Base-by-base conservation (phyloP, 2,888 invertebrate species). In the Pomacea canaliculata region DNA sequence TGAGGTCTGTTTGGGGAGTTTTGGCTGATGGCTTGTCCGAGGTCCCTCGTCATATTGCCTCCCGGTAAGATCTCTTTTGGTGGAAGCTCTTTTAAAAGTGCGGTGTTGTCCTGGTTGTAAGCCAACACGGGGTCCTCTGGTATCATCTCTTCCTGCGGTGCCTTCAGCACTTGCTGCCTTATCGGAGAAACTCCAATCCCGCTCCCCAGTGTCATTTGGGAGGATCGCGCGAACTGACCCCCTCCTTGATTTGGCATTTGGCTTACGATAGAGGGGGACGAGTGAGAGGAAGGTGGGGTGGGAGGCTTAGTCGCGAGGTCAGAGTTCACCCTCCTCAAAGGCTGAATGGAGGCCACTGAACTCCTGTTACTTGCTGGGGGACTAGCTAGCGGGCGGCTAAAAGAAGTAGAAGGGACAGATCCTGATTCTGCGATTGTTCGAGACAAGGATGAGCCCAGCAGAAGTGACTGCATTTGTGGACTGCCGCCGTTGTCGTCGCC, bases 181-280 rank as follows among this genome's bases (percentile, higher is more conserved):
- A 84, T 67, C 2, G 83, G 82, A 10, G 83, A 81, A 9, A 78
- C 5, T 37, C 37, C 37, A 37, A 37, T 76, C 2, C 83, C 81
- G 13, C 86, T 85, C 18, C 82, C 81, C 67, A 82, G 79, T 7
- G 85, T 84, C 1, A 85, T 74, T 10, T 86, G 86, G 0, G 86
- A 85, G 7, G 84, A 81, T 37, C 82, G 80, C 65, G 72, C 77
- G 60, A 74, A 74, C 56, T 72, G 23, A 49, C 70, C 63, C 19
- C 70, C 71, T 5, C 49, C 59, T 8, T 67, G 70, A 37, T 79
- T 79, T 37, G 77, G 77, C n/a, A 71, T 73, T 13, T 73, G 71
- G 69, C 78, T 78, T 49, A 76, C 76, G 60, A 80, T 81, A 27
- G 79, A 23, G 16, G 83, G 83, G 27, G 82, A 82, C 10, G 63